Conservation (phyloP, 2,797 vertebrate genomes). For the Falco novaeseelandiae region DNA sequence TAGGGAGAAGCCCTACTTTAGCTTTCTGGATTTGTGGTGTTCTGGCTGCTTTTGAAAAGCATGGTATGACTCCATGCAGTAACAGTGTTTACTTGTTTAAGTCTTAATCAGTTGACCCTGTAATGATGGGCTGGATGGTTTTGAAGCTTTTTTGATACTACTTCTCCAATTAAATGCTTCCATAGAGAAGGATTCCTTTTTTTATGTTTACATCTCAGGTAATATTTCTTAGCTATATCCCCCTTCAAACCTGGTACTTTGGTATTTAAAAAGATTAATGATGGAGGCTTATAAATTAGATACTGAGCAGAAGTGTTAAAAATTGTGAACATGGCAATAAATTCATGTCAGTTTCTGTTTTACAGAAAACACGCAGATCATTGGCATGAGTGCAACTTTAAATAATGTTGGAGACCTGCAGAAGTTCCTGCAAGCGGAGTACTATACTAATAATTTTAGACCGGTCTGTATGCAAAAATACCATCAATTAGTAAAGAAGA, state of each 20-base stretch:
- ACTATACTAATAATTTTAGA: constrained; percentile 89
- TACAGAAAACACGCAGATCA: constrained; percentile 88
- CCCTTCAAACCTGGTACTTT: neutral
- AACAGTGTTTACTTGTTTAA: neutral
- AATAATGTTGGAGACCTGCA: constrained; percentile 91
- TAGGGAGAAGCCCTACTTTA: neutral
- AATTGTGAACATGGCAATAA: neutral
- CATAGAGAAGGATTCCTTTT: neutral
- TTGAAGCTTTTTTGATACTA: neutral
- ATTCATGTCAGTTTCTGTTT: neutral
- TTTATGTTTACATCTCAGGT: fast-evolving
- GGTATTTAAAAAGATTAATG: neutral
- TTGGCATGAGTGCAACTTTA: constrained; percentile 97
- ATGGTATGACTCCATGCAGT: neutral
- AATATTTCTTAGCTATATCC: neutral
- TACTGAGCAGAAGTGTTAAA: neutral
- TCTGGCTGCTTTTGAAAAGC: neutral
- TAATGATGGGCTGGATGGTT: neutral
- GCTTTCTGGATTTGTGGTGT: neutral
- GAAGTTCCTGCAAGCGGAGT: constrained; percentile 90
- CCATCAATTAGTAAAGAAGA: neutral
- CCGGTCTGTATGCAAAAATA: constrained; percentile 81
- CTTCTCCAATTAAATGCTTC: neutral
- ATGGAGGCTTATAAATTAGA: neutral
- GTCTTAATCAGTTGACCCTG: neutral